Conservation (phyloP, 1,140 invertebrate genomes). For the Aphaenogaster rudis region DNA sequence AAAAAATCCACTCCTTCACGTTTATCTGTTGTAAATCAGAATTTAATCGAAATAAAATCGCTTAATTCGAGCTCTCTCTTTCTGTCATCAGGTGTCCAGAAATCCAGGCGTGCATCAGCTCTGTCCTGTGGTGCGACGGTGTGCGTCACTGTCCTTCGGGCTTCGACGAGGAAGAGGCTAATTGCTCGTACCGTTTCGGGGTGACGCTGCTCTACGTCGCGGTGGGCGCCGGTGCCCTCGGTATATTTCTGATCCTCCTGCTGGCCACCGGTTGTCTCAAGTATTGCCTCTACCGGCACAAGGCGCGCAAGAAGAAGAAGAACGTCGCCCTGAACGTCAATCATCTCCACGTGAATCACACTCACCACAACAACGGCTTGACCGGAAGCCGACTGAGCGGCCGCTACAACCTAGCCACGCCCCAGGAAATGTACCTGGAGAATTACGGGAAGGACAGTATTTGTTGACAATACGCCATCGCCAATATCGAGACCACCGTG, state of each 20-base stretch:
- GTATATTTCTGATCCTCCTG: conserved; percentile 87
- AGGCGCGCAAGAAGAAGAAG: conserved; percentile 89
- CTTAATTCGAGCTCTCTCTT: neutral
- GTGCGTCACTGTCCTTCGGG: conserved; percentile 91
- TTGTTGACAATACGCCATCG: conserved; percentile 91
- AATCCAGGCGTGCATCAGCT: conserved; percentile 91
- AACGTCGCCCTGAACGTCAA: conserved; percentile 88
- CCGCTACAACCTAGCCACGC: conserved; percentile 86
- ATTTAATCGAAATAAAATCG: neutral
- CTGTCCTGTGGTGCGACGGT: conserved; percentile 92
- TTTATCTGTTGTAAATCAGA: neutral
- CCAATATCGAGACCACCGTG: conserved; percentile 89
- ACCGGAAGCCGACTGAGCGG: conserved; percentile 81
- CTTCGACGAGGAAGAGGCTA: conserved; percentile 91
- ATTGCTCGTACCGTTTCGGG: conserved; percentile 91
- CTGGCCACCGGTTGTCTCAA: conserved; percentile 90
- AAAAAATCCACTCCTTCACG: neutral
- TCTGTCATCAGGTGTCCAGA: conserved; percentile 89
- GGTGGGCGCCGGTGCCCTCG: conserved; percentile 88
- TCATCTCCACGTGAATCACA: conserved; percentile 88
- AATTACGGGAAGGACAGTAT: conserved; percentile 91
- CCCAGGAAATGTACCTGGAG: conserved; percentile 88
- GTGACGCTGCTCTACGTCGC: conserved; percentile 90
- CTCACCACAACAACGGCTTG: conserved; percentile 86
- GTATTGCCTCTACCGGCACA: conserved; percentile 88